Percentiles rank a stretch among this genome's conserved stretches.
phyloP scores from a whole-genome alignment of 2,113 vertebrate genomes.

The Notothenia coriiceps region DNA sequence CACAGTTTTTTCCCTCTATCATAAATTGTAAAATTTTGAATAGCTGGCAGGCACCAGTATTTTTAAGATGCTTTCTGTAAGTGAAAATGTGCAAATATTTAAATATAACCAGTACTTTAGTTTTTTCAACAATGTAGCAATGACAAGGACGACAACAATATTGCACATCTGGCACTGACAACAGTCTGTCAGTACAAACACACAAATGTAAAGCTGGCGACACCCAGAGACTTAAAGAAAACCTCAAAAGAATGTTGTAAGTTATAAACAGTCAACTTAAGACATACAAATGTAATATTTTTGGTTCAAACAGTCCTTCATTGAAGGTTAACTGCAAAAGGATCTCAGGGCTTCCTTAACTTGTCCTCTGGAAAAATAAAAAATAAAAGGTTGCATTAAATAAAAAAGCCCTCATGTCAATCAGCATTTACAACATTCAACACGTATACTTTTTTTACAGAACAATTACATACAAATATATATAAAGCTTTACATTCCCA shows the following conservation, averaged over 20 bases:
- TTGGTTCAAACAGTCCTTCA: slow-evolving; percentile 62
- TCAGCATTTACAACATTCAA: slow-evolving; percentile 1
- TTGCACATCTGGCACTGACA: slow-evolving; percentile 47
- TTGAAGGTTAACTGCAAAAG: slow-evolving; percentile 32
- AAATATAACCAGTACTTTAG: slow-evolving; percentile 29
- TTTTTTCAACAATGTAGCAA: slow-evolving; percentile 13
- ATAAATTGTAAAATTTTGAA: slow-evolving; percentile 12
- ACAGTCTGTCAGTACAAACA: slow-evolving; percentile 24
- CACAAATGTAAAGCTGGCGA: slow-evolving; percentile 23
- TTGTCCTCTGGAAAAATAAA: neutral
- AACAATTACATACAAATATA: neutral
- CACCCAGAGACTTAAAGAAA: neutral
- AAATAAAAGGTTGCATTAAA: neutral
- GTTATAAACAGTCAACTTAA: neutral
- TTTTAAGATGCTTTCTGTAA: slow-evolving; percentile 4
- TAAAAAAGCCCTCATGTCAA: neutral
- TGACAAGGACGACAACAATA: slow-evolving; percentile 34
- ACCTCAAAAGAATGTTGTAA: neutral
- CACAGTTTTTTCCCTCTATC: slow-evolving; percentile 3
- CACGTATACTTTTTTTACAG: neutral
- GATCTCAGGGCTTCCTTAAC: neutral
- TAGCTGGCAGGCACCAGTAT: neutral
- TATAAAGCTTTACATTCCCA: slow-evolving; percentile 23
- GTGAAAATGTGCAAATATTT: slow-evolving; percentile 55
- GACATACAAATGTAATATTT: slow-evolving; percentile 21